Base-by-base conservation (phyloP, 2,888 invertebrate genomes). In the Plagiodera versicolora region DNA sequence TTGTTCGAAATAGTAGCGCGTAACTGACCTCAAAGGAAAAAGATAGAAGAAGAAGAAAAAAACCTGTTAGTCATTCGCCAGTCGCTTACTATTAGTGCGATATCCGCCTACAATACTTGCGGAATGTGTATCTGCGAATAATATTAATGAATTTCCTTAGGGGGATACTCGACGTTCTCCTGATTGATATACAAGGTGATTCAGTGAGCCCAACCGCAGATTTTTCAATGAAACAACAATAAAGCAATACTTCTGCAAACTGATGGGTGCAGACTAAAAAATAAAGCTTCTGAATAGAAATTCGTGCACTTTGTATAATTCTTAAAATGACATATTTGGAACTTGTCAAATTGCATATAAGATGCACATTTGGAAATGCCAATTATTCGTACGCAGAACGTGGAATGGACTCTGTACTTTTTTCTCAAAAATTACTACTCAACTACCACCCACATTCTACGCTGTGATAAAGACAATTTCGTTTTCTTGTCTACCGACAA, bases 21-120 rank as follows among this genome's bases (percentile, higher is more conserved):
- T 24, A 53, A 53, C 20, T 53, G 45, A 53, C 53, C 53, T 53
- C 24, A 53, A 53, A 53, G 39, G 10, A 28, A 44, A 44, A 39
- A 24, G 39, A 53, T 39, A 19, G 39, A 10, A 39, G 24, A 44
- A 39, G 20, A 52, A 53, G 39, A 19, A 52, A 10, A 39, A 39
- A 39, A 10, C n/a, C 45, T 44, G 24, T 53, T 44, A 16, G 44
- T 53, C 53, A 39, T 52, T 52, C 19, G 16, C 35, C 32, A 32
- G 32, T 32, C 11, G 11, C 10, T 32, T 19, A 39, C 17, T 45
- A 53, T 53, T 45, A 17, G 39, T 53, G 44, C 18, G 14, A 17
- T 17, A 45, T 44, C 53, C 53, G 44, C 53, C 53, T 28, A 53
- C 53, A 32, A 51, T 52, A 52, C 39, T 35, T 51, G 18, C 32